A percentile compares a stretch with the other conserved stretches of the same genome.
Evolutionary conservation across 2,888 invertebrate genomes (phyloP).

Genomic region (Linyphia triangularis): DNA sequence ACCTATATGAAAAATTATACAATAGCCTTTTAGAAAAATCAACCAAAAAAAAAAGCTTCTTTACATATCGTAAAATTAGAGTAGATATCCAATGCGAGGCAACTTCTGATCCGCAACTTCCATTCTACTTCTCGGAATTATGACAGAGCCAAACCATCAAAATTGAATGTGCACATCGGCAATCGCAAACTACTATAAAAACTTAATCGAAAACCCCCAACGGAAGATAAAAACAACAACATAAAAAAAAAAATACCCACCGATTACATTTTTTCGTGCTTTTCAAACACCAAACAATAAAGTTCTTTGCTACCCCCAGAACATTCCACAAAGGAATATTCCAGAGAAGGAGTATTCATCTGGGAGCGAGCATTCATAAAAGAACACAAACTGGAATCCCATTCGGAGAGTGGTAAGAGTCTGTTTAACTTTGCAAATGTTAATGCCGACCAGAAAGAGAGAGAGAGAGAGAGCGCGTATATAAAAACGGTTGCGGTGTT

Average conservation of each 20-base stretch:
- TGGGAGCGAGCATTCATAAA: conserved; percentile 72
- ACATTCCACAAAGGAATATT: conserved; percentile 59
- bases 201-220: conserved; percentile 20
- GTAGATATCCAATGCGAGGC: neutral
- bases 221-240: conserved; percentile 4
- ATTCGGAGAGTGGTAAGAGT: conserved; percentile 55
- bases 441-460: conserved; percentile 62
- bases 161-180: conserved; percentile 22
- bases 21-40: no score
- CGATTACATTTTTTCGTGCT: conserved; percentile 62
- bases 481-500: conserved; percentile 70
- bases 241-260: neutral
- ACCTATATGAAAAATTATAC: no score
- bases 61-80: conserved; percentile 17
- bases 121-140: conserved; percentile 7
- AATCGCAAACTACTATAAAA: conserved; percentile 46
- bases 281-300: conserved; percentile 67
- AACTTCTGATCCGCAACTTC: neutral
- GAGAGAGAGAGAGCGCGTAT: conserved; percentile 20
- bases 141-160: conserved; percentile 53
- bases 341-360: conserved; percentile 61
- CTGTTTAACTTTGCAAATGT: conserved; percentile 73
- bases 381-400: conserved; percentile 68
- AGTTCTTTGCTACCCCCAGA: conserved; percentile 56
- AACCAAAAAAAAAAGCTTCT: no score